Conservation (phyloP, 1,140 invertebrate genomes). For the Prorops nasuta region DNA sequence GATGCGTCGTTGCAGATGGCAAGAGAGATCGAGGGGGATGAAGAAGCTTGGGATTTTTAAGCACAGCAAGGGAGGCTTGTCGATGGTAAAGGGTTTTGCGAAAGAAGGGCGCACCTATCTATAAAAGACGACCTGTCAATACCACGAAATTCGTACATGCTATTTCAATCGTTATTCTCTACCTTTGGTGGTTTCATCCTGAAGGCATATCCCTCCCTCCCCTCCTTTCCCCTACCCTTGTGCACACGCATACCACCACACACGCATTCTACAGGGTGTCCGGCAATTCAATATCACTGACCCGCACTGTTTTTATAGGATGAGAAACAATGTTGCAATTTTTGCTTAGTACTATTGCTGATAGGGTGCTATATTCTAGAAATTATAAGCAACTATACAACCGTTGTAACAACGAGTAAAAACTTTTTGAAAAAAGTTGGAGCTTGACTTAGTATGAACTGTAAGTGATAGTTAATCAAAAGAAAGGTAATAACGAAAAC, state of each 20-base stretch:
- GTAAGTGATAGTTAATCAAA: no score
- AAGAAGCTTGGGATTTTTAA: neutral
- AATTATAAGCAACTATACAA: no score
- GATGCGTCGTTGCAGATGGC: no score
- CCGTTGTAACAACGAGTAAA: no score
- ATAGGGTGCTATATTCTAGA: no score
- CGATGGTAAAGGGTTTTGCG: neutral
- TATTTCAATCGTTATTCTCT: constrained; percentile 20
- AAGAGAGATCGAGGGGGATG: neutral
- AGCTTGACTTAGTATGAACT: no score
- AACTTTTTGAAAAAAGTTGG: no score
- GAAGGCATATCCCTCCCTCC: neutral
- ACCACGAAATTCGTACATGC: constrained; percentile 11
- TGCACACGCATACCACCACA: constrained; percentile 6
- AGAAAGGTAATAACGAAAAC: no score
- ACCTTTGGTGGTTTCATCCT: neutral
- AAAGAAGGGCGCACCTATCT: constrained; percentile 16
- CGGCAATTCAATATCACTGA: constrained; percentile 10
- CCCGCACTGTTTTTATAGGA: constrained; percentile 4
- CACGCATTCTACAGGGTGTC: constrained; percentile 10
- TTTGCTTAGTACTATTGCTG: no score
- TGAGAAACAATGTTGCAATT: constrained; percentile 1
- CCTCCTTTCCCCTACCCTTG: neutral
- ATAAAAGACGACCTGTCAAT: constrained; percentile 23
- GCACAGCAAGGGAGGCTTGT: neutral